Evolutionary conservation across 1,140 invertebrate species (phyloP), one percentile per base, ranked within the genome.

Genomic region (Magallana ariakensis): DNA sequence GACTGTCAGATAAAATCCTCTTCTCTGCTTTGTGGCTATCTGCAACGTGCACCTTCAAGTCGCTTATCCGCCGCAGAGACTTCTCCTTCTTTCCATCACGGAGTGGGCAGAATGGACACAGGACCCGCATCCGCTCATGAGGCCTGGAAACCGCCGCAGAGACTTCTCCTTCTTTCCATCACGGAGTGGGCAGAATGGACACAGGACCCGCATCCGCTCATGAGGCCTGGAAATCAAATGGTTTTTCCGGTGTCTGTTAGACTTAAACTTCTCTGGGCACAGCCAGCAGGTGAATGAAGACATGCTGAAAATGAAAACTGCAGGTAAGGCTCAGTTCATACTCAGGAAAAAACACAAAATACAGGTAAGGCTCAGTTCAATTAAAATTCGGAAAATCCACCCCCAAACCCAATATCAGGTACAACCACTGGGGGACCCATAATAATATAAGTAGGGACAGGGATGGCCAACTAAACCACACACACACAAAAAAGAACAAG

Each of bases 121-220:
- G n/a, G 4, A 87, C 60, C 13, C 85, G 46, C 33, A 83, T 16
- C 11, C 54, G 54, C 15, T 80, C 75, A 83, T 87, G 80, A 2
- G 55, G 53, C 53, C 58, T 13, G 7, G 75, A 57, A 22, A 80
- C 7, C 81, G 53, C 0, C 81, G 9, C 2, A 83, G n/a, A 2
- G 81, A 15, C 46, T 83, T 83, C n/a, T 83, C 81, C n/a, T 22
- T 3, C 46, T 83, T 83, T 0, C 81, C 81, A 15, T 83, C 81
- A 6, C n/a, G 53, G 10, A 53, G 15, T 0, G 46, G 46, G n/a
- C 85, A 87, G 33, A 80, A 83, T 0, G 81, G 85, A 19, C 85
- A 87, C 1, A 87, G n/a, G 3, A 87, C 60, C 13, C 85, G 58
- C 33, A 87, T 16, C 11, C 54, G 54, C 26, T 75, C 75, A 87